Conservation (phyloP, 37 sponge, comb jelly and placozoan species). For the Theonella swinhoei region DNA sequence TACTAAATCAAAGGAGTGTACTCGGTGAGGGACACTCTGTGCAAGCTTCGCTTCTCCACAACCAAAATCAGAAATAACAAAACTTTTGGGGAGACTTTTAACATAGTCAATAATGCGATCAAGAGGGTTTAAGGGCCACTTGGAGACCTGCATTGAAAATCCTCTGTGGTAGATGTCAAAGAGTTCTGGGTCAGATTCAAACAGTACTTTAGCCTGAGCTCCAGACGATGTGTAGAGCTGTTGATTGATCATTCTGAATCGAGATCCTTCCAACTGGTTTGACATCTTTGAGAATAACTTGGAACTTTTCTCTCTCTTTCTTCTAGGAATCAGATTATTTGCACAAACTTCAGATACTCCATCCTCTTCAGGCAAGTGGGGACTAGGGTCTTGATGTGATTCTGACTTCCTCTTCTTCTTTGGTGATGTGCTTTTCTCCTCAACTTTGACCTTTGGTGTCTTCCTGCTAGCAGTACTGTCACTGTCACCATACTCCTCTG, state of each 20-base stretch:
- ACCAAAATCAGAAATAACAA: slow-evolving; percentile 91
- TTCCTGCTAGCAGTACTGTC: not conserved
- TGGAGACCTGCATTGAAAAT: slow-evolving; percentile 77
- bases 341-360: no score
- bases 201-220: slow-evolving; percentile 68
- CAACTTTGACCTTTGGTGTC: not conserved
- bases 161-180: slow-evolving; percentile 91
- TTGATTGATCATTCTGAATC: slow-evolving; percentile 95
- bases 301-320: not conserved
- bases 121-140: slow-evolving; percentile 95
- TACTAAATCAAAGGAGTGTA: slow-evolving; percentile 94
- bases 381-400: not conserved
- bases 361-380: not conserved
- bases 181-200: slow-evolving; percentile 73
- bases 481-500: no score
- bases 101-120: slow-evolving; percentile 80
- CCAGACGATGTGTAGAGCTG: slow-evolving; percentile 88
- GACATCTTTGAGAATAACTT: slow-evolving; percentile 37
- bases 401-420: not conserved
- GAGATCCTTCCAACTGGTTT: slow-evolving; percentile 65
- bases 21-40: slow-evolving; percentile 67
- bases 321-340: no score
- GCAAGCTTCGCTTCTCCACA: slow-evolving; percentile 93
- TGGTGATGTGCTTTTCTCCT: not conserved
- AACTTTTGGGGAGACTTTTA: slow-evolving; percentile 37